Base-by-base conservation (phyloP, 2,888 invertebrate genomes). In the Acleris holmiana region DNA sequence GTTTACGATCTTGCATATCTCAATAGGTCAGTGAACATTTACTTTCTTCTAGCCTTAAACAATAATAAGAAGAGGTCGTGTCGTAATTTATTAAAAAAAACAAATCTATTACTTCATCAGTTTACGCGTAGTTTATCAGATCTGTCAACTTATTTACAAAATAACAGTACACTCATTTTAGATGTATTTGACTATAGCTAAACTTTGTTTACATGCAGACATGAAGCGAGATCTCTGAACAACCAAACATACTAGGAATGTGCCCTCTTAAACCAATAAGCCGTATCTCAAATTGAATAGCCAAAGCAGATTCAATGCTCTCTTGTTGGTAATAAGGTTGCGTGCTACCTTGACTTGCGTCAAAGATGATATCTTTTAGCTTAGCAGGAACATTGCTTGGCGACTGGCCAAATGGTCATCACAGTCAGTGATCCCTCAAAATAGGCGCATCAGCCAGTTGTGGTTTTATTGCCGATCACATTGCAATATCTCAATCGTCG, bases 401-500 rank as follows among this genome's bases (percentile, higher is more conserved):
- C 78, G 40, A 5, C 2, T 1, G 50, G 83, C 87, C 86, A 87
- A 79, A 67, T 67, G 56, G 60, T 60, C 69, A 69, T 75, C 71
- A 73, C 65, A 67, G 68, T 67, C 64, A 62, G 68, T 73, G 77
- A 79, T 80, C 74, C 75, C 78, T 79, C 74, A 71, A 77, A 83
- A 84, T 84, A 83, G 82, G 76, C 69, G 68, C 72, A 80, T 76
- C 73, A 75, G 76, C 75, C 76, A 73, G 63, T 73, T 73, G 70
- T 69, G 71, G 74, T 79, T 81, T 79, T 79, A 79, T 80, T 78
- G 74, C 67, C 55, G 69, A 73, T 69, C 68, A 61, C 66, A 63
- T 61, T 51, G 50, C 53, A 44, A n/a, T 35, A 17, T 49, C 49
- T 65, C 55, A 48, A 64, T 58, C 23, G 4, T 15, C 3, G 47